phyloP scores from a whole-genome alignment of 2,888 invertebrate genomes.

The Microctonus aethiopoides region DNA sequence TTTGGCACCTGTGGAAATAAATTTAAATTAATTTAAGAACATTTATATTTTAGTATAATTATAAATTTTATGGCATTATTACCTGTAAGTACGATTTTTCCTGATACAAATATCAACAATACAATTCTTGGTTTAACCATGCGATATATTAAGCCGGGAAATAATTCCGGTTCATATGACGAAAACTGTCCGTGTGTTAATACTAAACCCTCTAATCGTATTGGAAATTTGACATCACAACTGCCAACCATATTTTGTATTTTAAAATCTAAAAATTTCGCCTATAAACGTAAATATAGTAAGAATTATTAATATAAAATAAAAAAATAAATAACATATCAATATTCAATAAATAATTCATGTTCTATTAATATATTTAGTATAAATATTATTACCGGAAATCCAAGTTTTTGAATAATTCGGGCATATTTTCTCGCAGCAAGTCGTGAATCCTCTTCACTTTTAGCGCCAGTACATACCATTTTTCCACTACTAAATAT shows the following conservation, averaged over 20 bases:
- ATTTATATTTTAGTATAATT: not conserved
- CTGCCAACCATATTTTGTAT: slow-evolving; percentile 90
- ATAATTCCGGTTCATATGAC: slow-evolving; percentile 95
- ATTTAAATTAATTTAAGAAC: not conserved
- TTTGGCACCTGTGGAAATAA: slow-evolving; percentile 79
- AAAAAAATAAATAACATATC: slow-evolving; percentile 6
- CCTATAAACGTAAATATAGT: slow-evolving; percentile 65
- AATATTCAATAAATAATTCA: too few species aligned
- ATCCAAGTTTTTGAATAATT: slow-evolving; percentile 84
- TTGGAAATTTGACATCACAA: slow-evolving; percentile 88
- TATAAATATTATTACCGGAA: slow-evolving; percentile 70
- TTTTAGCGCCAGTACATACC: slow-evolving; percentile 89
- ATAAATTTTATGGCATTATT: slow-evolving; percentile 27
- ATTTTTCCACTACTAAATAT: slow-evolving; percentile 89
- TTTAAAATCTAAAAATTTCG: slow-evolving; percentile 83
- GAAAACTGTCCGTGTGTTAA: slow-evolving; percentile 84
- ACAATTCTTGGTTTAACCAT: slow-evolving; percentile 98
- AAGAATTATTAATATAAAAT: slow-evolving; percentile 4
- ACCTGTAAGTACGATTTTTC: slow-evolving; percentile 95
- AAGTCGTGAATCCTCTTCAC: slow-evolving; percentile 81
- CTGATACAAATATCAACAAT: slow-evolving; percentile 97
- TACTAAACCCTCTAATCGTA: slow-evolving; percentile 82
- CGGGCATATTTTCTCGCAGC: slow-evolving; percentile 86
- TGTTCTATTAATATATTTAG: not conserved
- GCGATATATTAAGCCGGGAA: slow-evolving; percentile 98